Evolutionary conservation across 2,888 invertebrate species (phyloP), one percentile per base, ranked within the genome.

Genomic region (Tenthredo amoena): DNA sequence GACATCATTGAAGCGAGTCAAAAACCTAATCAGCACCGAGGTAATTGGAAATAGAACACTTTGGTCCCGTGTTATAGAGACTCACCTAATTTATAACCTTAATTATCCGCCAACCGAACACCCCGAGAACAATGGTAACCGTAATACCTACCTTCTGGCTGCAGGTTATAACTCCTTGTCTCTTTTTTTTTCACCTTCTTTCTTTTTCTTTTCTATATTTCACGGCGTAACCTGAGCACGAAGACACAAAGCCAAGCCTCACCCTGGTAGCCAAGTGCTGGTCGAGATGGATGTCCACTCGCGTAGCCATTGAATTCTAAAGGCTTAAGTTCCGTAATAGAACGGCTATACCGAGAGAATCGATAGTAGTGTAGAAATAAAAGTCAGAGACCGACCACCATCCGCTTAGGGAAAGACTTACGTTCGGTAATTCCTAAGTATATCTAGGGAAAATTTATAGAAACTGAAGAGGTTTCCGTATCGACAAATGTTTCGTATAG

Each of bases 261-360:
- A 26, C 47, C 76, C 47, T 9, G 26, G 26, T 26, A 76, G 76
- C 76, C 26, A 47, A 76, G 76, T 76, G 26, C 26, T 40, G 76
- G 76, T 76, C 76, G 47, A 26, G 47, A 43, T 76, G 47, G 76
- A 76, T 47, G 47, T 76, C 76, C 26, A 55, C 50, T 77, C 55
- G 77, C 77, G 15, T 77, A 77, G 77, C 77, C 47, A 77, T 55
- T 77, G 55, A 77, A 55, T 77, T 77, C 55, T 50, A 77, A 55
- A 50, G 77, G 77, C 34, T 47, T 76, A 76, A 76, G 40, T 76
- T 76, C 47, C 47, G 21, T 76, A 26, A 47, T 47, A 15, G 76
- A 26, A 47, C 26, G 47, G 76, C 76, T 76, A 47, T 12, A 26
- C 76, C 76, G 21, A 15, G 40, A 47, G 40, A 47, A 76, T 76